phyloP scores from a whole-genome alignment of 2,113 vertebrate genomes.

The Arvicanthis niloticus region DNA sequence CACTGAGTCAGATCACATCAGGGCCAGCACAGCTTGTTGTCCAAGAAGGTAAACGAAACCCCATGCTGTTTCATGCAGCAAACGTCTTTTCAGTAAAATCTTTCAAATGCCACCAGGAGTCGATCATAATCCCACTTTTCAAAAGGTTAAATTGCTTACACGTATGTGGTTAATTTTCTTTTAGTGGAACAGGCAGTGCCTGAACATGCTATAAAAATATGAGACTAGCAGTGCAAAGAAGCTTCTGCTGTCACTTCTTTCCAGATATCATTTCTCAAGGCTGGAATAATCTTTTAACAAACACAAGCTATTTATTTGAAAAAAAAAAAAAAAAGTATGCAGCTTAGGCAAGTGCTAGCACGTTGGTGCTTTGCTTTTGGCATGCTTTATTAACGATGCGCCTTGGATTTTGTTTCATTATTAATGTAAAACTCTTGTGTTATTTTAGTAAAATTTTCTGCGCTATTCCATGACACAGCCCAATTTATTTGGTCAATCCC shows the following conservation, averaged over 20 bases:
- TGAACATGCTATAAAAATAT: neutral
- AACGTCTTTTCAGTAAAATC: slow-evolving; percentile 9
- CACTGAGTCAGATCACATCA: slow-evolving; percentile 22
- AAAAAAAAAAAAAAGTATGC: neutral
- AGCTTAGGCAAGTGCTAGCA: neutral
- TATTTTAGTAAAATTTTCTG: slow-evolving; percentile 1
- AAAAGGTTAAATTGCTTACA: slow-evolving; percentile 6
- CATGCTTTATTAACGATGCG: slow-evolving; percentile 17
- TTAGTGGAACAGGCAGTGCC: neutral
- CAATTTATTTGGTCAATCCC: neutral
- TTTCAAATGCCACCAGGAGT: slow-evolving; percentile 1
- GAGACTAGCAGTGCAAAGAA: neutral
- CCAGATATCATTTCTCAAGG: neutral
- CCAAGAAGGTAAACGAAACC: slow-evolving; percentile 38
- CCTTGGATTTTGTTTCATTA: neutral
- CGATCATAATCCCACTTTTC: slow-evolving; percentile 35
- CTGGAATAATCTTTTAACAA: slow-evolving; percentile 47
- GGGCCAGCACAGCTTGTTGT: neutral
- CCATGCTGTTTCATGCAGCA: neutral
- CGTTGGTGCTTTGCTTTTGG: neutral
- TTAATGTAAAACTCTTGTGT: neutral
- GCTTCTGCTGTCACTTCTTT: slow-evolving; percentile 2
- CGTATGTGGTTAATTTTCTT: slow-evolving; percentile 46
- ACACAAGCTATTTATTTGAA: neutral
- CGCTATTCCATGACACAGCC: neutral